Conservation (phyloP, 1,140 invertebrate genomes). For the Brevipalpus yothersi region DNA sequence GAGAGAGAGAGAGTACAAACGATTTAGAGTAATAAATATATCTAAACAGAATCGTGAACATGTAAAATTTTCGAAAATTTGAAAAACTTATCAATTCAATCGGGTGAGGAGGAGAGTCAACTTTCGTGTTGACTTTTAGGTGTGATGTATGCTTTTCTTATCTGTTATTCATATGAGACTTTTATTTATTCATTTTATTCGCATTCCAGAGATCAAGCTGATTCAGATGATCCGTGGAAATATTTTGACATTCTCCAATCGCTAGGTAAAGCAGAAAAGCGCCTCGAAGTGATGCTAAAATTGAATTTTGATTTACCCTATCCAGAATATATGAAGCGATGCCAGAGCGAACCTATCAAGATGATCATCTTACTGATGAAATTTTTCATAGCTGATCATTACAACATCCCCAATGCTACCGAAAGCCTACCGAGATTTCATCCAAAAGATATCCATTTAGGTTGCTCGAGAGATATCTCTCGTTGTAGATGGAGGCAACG, state of each 20-base stretch:
- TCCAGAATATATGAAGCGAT: slow-evolving; percentile 40
- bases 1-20: too few relatives aligned
- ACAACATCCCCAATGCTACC: slow-evolving; percentile 68
- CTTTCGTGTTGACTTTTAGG: neutral
- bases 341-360: slow-evolving; percentile 75
- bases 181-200: neutral
- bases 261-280: slow-evolving; percentile 40
- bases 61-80: too few relatives aligned
- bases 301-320: slow-evolving; percentile 37
- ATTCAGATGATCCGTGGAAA: slow-evolving; percentile 9
- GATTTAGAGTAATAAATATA: too few relatives aligned
- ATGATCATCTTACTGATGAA: slow-evolving; percentile 55
- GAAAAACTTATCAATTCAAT: too few relatives aligned
- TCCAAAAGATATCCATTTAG: slow-evolving; percentile 23
- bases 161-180: too few relatives aligned
- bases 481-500: slow-evolving; percentile 40
- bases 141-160: neutral
- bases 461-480: slow-evolving; percentile 38
- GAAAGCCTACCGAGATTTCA: slow-evolving; percentile 48
- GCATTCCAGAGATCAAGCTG: neutral
- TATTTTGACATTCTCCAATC: slow-evolving; percentile 64
- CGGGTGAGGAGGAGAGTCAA: neutral
- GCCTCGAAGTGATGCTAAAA: slow-evolving; percentile 41
- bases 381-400: slow-evolving; percentile 43
- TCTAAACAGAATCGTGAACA: too few relatives aligned